Evolutionary conservation across 2,888 invertebrate species (phyloP).

Genomic region (Troides oblongomaculatus): DNA sequence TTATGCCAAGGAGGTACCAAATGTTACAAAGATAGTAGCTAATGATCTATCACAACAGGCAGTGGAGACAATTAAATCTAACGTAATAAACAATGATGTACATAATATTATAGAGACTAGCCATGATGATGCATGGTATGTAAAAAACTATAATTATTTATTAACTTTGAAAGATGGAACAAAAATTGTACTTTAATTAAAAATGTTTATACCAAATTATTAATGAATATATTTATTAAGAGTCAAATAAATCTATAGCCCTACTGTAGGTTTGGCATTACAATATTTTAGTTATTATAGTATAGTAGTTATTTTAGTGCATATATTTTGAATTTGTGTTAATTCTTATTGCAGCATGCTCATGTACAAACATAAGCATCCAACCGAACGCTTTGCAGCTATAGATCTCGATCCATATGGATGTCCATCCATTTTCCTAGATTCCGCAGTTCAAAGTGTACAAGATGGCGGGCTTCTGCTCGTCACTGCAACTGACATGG

Average conservation of each 20-base stretch:
- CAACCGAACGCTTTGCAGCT: constrained; percentile 87
- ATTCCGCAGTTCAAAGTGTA: constrained; percentile 90
- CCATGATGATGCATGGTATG: constrained; percentile 93
- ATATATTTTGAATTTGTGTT: too few relatives aligned
- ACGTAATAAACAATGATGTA: constrained; percentile 88
- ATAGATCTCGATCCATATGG: constrained; percentile 99
- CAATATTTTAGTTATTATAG: too few relatives aligned
- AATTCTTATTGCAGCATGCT: constrained; percentile 80
- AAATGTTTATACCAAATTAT: too few relatives aligned
- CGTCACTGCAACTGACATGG: constrained; percentile 99
- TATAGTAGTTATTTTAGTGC: too few relatives aligned
- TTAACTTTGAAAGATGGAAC: too few relatives aligned
- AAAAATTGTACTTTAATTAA: too few relatives aligned
- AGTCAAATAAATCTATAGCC: too few relatives aligned
- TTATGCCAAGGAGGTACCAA: constrained; percentile 95
- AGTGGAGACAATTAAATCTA: constrained; percentile 90
- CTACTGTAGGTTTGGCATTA: too few relatives aligned
- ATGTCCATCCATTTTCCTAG: constrained; percentile 94
- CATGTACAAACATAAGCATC: constrained; percentile 88
- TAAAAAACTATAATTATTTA: background rate
- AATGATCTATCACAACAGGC: constrained; percentile 94
- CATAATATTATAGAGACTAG: constrained; percentile 86
- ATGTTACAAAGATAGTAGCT: constrained; percentile 89
- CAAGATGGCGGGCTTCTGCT: constrained; percentile 92
- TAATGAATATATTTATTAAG: too few relatives aligned